Evolutionary conservation across 2,888 invertebrate species (phyloP).

Genomic region (Zele albiditarsus): DNA sequence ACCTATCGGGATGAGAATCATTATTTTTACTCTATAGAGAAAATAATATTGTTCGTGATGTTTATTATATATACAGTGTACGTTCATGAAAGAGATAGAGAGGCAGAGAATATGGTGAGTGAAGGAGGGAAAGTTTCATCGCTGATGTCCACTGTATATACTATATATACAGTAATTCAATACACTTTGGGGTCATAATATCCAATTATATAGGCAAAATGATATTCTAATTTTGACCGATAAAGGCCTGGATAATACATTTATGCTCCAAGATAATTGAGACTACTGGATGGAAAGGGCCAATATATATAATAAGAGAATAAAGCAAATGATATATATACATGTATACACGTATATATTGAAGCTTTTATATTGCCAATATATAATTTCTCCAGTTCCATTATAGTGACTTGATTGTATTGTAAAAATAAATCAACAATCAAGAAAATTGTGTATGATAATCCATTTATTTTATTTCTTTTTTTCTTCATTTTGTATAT

Average conservation of each 20-base stretch:
- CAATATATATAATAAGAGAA: neutral
- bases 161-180: constrained; percentile 58
- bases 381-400: constrained; percentile 1
- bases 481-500: neutral
- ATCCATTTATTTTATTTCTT: constrained; percentile 12
- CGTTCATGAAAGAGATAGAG: constrained; percentile 12
- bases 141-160: constrained; percentile 49
- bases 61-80: neutral
- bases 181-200: constrained; percentile 60
- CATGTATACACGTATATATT: constrained; percentile 24
- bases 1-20: constrained; percentile 3
- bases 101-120: neutral
- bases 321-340: neutral
- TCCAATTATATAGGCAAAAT: constrained; percentile 61
- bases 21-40: constrained; percentile 3
- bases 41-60: constrained; percentile 1
- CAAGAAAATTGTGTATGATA: constrained; percentile 18
- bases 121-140: neutral
- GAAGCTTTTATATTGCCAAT: constrained; percentile 10
- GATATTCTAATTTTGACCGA: constrained; percentile 65
- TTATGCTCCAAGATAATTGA: constrained; percentile 57
- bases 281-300: constrained; percentile 43
- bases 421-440: neutral
- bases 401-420: neutral
- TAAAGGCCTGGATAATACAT: constrained; percentile 50